A percentile compares a stretch with the other conserved stretches of the same genome.
Conservation (phyloP, 2,888 invertebrate genomes). For the Polietes domitor region DNA sequence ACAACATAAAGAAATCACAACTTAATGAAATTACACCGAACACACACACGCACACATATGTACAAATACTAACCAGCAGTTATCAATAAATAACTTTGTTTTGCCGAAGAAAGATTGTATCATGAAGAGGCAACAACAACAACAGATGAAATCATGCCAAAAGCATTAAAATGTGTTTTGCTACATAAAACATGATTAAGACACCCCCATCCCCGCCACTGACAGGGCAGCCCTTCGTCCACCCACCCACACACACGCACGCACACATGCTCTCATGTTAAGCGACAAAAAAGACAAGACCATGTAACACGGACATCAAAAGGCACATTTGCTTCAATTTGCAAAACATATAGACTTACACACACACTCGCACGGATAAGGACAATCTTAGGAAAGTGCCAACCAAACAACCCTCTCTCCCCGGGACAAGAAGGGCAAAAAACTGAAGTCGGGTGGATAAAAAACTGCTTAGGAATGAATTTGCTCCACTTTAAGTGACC, state of each 20-base stretch:
- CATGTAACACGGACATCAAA: conserved; percentile 77
- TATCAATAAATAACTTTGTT: conserved; percentile 62
- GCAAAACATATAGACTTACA: conserved; percentile 71
- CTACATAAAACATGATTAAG: conserved; percentile 79
- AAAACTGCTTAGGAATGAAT: conserved; percentile 80
- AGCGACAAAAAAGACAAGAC: conserved; percentile 53
- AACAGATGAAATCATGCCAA: conserved; percentile 62
- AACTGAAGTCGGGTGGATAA: conserved; percentile 63
- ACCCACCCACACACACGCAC: conserved; percentile 31
- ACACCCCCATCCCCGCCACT: conserved; percentile 54
- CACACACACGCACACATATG: neutral
- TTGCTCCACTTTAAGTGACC: conserved; percentile 81
- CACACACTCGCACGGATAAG: conserved; percentile 51
- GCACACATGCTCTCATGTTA: neutral
- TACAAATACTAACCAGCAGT: conserved; percentile 8
- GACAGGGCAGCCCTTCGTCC: no score
- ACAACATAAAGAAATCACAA: conserved; percentile 68
- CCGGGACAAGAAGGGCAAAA: conserved; percentile 1
- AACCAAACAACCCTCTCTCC: conserved; percentile 40
- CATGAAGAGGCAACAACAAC: conserved; percentile 23
- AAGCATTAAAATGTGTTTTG: conserved; percentile 75
- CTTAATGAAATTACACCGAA: conserved; percentile 70
- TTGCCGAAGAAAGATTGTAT: conserved; percentile 59
- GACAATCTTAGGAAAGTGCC: neutral
- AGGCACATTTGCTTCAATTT: conserved; percentile 79